Base-by-base conservation (phyloP, 2,113 vertebrate species). In the Ophiodon elongatus region DNA sequence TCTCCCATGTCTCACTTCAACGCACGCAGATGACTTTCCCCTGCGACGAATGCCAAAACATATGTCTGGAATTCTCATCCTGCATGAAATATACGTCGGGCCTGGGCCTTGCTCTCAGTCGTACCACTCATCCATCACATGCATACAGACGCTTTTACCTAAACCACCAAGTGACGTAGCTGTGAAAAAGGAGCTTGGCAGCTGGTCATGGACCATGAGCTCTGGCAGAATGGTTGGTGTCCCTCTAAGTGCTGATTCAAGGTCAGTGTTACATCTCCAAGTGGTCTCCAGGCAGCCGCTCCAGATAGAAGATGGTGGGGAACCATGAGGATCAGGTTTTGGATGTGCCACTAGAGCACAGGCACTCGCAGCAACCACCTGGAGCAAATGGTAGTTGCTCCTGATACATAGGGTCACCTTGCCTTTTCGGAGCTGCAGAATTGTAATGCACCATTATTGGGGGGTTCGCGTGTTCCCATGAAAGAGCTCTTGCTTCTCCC, bases 371-470 rank as follows among this genome's bases (percentile, higher is more conserved):
- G 31, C 57, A 54, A 21, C 65, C 73, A 79, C 52, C 74, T 76
- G 66, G 80, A 85, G 62, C 72, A 47, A 71, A 75, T 25, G 47
- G 27, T 68, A 11, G 69, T 75, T 76, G 33, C 66, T 85, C 60
- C 74, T 79, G 78, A 60, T 82, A 43, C 85, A 82, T 90, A 52
- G 76, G 91, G 93, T 94, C 93, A 94, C 93, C 93, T 94, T 94
- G 90, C 77, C 4, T 60, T 35, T 89, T 80, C 56, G 43, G 76
- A 88, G 47, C 83, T 85, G 92, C 89, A 90, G 86, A 80, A 85
- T 78, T 79, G 63, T 80, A 82, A 86, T 90, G 90, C 87, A 87
- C 75, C 87, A 91, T 79, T 81, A 73, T 88, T 85, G 57, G 63
- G 66, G 65, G 65, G 45, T 75, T 69, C 79, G 70, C 45, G 39